phyloP scores from a whole-genome alignment of 2,113 vertebrate species.

The Cyanoderma ruficeps region DNA sequence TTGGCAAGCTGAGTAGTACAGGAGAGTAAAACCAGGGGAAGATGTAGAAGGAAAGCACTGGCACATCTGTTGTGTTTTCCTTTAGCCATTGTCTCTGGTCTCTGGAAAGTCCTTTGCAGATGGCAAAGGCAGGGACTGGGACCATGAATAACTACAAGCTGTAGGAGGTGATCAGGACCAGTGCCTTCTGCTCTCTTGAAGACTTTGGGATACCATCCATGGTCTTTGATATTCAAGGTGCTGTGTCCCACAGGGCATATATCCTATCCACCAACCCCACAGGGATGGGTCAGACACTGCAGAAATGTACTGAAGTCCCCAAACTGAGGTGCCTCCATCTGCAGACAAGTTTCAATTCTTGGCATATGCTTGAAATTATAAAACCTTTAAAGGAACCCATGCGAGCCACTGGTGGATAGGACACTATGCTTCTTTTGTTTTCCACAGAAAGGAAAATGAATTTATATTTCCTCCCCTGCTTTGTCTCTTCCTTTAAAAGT shows the following conservation, averaged over 20 bases:
- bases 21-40: not conserved
- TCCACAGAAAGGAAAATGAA: not conserved
- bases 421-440: not conserved
- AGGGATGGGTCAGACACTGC: not conserved
- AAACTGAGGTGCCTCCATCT: not conserved
- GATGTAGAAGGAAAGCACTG: not conserved
- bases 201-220: not conserved
- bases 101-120: not conserved
- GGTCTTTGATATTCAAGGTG: not conserved
- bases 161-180: not conserved
- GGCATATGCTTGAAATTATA: fast-evolving
- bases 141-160: not conserved
- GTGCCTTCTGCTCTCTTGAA: not conserved
- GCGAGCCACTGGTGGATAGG: not conserved
- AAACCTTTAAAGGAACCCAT: not conserved
- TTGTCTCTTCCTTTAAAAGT: not conserved
- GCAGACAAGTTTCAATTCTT: not conserved
- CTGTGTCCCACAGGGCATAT: fast-evolving
- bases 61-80: not conserved
- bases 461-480: not conserved
- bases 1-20: not conserved
- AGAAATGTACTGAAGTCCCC: not conserved
- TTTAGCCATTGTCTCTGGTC: not conserved
- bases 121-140: not conserved
- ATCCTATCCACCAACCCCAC: not conserved